A percentile compares a stretch with the other conserved stretches of the same genome.
Conservation (phyloP, 2,797 vertebrate species). For the Pelodytes ibericus region DNA sequence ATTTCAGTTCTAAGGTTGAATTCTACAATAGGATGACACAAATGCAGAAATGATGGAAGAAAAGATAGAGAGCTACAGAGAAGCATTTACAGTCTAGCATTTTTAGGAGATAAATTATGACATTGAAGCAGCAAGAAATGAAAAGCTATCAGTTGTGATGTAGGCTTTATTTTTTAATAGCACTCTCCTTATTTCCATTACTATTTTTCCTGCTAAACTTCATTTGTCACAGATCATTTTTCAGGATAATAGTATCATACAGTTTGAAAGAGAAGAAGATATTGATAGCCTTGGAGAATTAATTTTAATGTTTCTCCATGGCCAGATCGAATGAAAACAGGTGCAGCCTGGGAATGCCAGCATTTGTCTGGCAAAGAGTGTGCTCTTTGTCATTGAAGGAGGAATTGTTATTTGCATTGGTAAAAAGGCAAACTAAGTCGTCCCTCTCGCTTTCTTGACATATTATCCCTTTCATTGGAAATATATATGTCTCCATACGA, state of each 20-base stretch:
- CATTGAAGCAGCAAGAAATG: slow-evolving; percentile 45
- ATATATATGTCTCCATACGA: slow-evolving; percentile 5
- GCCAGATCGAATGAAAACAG: slow-evolving; percentile 46
- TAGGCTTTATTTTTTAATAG: slow-evolving; percentile 56
- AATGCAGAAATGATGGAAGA: slow-evolving; percentile 24
- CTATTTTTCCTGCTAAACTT: slow-evolving; percentile 49
- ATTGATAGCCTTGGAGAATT: slow-evolving; percentile 49
- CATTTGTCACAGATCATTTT: slow-evolving; percentile 55
- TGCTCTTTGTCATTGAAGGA: slow-evolving; percentile 7
- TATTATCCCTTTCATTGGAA: background rate
- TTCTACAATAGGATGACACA: slow-evolving; percentile 39
- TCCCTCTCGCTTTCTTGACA: slow-evolving; percentile 27
- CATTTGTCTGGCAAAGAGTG: slow-evolving; percentile 43
- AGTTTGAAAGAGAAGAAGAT: slow-evolving; percentile 39
- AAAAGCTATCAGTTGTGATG: slow-evolving; percentile 45
- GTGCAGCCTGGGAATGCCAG: slow-evolving; percentile 39
- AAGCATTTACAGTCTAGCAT: slow-evolving; percentile 20
- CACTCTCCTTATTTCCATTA: slow-evolving; percentile 49
- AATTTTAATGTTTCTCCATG: slow-evolving; percentile 53
- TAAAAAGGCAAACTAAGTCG: slow-evolving; percentile 16
- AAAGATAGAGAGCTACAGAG: slow-evolving; percentile 41
- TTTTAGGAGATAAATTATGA: slow-evolving; percentile 50
- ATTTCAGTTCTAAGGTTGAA: slow-evolving; percentile 58
- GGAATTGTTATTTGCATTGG: slow-evolving; percentile 25
- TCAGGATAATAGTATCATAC: slow-evolving; percentile 54